Evolutionary conservation across 2,888 invertebrate genomes (phyloP).

Genomic region (Marasmarcha lunaedactyla): DNA sequence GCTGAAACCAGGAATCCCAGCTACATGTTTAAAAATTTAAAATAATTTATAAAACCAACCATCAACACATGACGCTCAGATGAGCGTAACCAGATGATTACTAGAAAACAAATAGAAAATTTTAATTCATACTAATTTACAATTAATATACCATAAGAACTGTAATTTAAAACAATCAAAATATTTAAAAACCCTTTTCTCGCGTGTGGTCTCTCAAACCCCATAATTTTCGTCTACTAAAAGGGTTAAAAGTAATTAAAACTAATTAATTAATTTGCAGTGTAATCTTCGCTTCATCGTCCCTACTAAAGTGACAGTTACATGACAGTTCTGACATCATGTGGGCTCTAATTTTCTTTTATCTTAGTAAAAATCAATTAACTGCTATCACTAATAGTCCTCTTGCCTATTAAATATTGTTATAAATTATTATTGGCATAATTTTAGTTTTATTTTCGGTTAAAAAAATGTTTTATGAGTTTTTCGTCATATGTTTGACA

Average conservation of each 20-base stretch:
- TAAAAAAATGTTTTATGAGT: too few relatives aligned
- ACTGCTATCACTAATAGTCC: constrained; percentile 14
- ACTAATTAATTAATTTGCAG: constrained; percentile 40
- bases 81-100: too few relatives aligned
- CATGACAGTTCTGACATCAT: constrained; percentile 45
- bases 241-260: constrained; percentile 52
- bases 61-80: too few relatives aligned
- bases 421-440: too few relatives aligned
- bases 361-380: constrained; percentile 14
- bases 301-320: constrained; percentile 35
- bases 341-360: constrained; percentile 29
- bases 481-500: too few relatives aligned
- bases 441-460: too few relatives aligned
- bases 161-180: constrained; percentile 7
- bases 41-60: too few relatives aligned
- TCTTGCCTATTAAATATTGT: constrained; percentile 8
- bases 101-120: too few relatives aligned
- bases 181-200: constrained; percentile 7
- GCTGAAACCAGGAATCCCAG: too few relatives aligned
- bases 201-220: constrained; percentile 20
- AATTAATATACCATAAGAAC: constrained; percentile 1
- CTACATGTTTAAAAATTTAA: too few relatives aligned
- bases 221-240: constrained; percentile 9
- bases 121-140: too few relatives aligned
- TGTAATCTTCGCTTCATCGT: constrained; percentile 32